Base-by-base conservation (phyloP, 2,797 vertebrate species). In the Cuniculus paca region DNA sequence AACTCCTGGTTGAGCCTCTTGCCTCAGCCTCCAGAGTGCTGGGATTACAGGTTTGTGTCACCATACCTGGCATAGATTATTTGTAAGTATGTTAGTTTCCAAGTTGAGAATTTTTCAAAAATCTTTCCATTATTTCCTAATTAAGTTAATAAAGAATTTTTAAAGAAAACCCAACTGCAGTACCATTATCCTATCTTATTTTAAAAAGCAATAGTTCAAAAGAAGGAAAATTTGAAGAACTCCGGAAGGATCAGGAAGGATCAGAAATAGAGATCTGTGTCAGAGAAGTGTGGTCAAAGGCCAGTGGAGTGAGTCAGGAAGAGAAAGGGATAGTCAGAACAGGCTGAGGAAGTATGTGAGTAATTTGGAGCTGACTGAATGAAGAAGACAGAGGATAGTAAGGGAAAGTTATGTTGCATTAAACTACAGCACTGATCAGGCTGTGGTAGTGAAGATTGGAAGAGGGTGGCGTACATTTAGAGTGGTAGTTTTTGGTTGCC, bases 71-170 rank as follows among this genome's bases (percentile, higher is more conserved):
- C 16, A 45, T 50, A n/a, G n/a, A 60, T 52, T 82, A 77, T 68
- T 75, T 90, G 74, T 31, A 48, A 83, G 24, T 58, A 7, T 78
- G 60, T 90, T 83, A 84, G n/a, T 75, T 90, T 83, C 26, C 19
- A 65, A 50, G 80, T 58, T 94, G 34, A 91, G 82, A 93, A 80
- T 56, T 93, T 86, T 78, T 78, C 45, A 90, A 70, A 94, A 58
- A 42, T 90, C 28, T 63, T 85, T 81, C 19, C n/a, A 10, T 77
- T 82, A 61, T 77, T 83, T 83, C 78, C 60, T 96, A 78, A 63
- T 65, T 87, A 28, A 31, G 12, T 34, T 63, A 92, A 65, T 45
- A 74, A 65, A 78, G 24, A 88, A 28, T 65, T 31, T 36, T 39
- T 39, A 28, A 61, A 61, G 56, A 86, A 87, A 81, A 34, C 11